Evolutionary conservation across 2,113 vertebrate genomes (phyloP).

Genomic region (Cyrtonyx montezumae): DNA sequence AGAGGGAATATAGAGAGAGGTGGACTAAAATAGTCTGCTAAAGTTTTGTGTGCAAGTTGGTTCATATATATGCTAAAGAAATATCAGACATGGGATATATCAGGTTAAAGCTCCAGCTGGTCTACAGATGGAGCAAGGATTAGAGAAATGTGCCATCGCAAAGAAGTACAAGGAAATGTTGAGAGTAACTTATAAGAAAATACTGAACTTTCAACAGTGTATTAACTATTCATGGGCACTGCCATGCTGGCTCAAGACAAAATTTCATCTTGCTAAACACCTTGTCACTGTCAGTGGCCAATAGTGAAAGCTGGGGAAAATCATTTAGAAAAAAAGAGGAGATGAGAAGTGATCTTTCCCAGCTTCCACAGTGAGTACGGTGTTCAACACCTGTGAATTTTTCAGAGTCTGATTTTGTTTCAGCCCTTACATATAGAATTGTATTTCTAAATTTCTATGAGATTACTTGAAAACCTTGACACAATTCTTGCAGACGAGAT

Average conservation of each 20-base stretch:
- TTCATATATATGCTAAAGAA: conserved; percentile 8
- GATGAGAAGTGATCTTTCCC: neutral
- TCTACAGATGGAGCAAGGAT: conserved; percentile 35
- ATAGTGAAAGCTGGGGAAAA: neutral
- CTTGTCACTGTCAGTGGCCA: neutral
- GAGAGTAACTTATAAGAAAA: conserved; percentile 16
- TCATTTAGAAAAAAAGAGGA: neutral
- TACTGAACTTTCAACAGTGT: conserved; percentile 32
- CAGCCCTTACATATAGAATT: neutral
- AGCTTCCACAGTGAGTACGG: neutral
- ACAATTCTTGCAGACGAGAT: neutral
- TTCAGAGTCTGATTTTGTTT: neutral
- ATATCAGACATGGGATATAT: neutral
- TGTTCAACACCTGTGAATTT: neutral
- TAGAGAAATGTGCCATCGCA: conserved; percentile 32
- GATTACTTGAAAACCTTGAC: neutral
- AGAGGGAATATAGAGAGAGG: conserved; percentile 10
- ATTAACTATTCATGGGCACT: conserved; percentile 15
- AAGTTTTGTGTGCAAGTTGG: neutral
- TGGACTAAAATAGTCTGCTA: neutral
- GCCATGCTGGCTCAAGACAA: neutral
- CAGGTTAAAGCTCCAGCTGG: conserved; percentile 42
- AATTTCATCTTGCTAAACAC: neutral
- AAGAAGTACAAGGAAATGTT: conserved; percentile 7
- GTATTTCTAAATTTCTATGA: neutral